phyloP scores from a whole-genome alignment of 2,888 invertebrate species.

The Eupelmus urozonus region DNA sequence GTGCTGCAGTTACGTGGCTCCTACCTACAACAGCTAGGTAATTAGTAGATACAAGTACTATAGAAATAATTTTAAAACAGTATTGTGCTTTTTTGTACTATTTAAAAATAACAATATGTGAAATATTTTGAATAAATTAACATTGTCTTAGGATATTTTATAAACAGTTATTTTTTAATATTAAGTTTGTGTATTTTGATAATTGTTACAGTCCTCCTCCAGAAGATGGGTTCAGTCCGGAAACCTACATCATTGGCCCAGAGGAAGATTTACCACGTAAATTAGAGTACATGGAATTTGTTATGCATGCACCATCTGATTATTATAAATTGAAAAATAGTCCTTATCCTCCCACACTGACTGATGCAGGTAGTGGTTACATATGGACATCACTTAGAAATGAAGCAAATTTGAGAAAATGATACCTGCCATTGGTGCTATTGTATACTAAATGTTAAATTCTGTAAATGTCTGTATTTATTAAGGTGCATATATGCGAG shows the following conservation, averaged over 20 bases:
- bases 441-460: conserved; percentile 29
- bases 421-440: conserved; percentile 42
- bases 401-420: conserved; percentile 66
- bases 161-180: conserved; percentile 19
- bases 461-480: conserved; percentile 28
- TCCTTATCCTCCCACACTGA: conserved; percentile 84
- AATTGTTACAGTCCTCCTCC: conserved; percentile 82
- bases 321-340: conserved; percentile 88
- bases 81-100: no score
- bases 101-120: no score
- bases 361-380: conserved; percentile 72
- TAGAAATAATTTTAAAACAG: not conserved
- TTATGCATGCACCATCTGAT: conserved; percentile 95
- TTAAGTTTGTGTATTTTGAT: no score
- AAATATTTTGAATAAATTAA: not conserved
- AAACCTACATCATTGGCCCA: conserved; percentile 93
- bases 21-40: conserved; percentile 87
- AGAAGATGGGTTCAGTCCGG: conserved; percentile 89
- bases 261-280: conserved; percentile 93
- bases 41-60: not conserved
- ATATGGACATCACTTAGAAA: conserved; percentile 74
- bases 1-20: conserved; percentile 94
- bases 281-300: conserved; percentile 92
- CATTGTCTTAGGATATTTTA: conserved; percentile 2
- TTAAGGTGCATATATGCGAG: conserved; percentile 23